A percentile compares a stretch with the other conserved stretches of the same genome.
These are phyloP conservation scores for Pseudopleuronectes americanus DNA, from an alignment of 2,797 vertebrate genomes.

Conservation along the genomic window DNA sequence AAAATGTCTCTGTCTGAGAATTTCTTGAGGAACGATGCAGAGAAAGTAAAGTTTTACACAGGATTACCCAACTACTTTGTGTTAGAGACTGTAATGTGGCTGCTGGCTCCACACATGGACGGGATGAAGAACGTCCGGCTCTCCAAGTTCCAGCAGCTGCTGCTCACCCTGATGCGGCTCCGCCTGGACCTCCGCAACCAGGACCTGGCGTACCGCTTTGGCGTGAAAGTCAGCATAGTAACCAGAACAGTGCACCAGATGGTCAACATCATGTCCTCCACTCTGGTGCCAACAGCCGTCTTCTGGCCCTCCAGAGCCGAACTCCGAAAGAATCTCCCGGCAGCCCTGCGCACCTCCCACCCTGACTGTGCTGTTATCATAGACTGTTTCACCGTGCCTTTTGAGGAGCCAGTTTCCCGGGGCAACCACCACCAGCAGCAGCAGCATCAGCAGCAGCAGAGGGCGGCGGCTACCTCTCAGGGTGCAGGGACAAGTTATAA, in stretches of 20 bases:
- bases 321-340: conserved; percentile 83
- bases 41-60: conserved; percentile 85
- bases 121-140: conserved; percentile 77
- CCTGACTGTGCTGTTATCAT: conserved; percentile 85
- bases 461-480: not conserved
- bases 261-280: conserved; percentile 84
- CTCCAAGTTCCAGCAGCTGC: conserved; percentile 84
- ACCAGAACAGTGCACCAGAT: conserved; percentile 80
- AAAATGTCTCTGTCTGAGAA: conserved; percentile 83
- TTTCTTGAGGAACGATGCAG: conserved; percentile 80
- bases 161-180: conserved; percentile 84
- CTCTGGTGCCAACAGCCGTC: conserved; percentile 82
- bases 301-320: conserved; percentile 85
- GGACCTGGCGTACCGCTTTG: conserved; percentile 85
- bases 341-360: conserved; percentile 71
- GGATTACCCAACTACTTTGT: conserved; percentile 86
- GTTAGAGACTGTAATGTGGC: conserved; percentile 84
- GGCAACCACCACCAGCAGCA: conserved; percentile 49
- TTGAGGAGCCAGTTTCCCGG: conserved; percentile 74
- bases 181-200: conserved; percentile 84
- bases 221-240: conserved; percentile 79
- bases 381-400: conserved; percentile 84
- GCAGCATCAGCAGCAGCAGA: conserved; percentile 38
- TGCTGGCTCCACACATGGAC: conserved; percentile 84
- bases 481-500: conserved; percentile 27